Percentiles rank a stretch among this genome's conserved stretches.
Conservation (phyloP, 2,797 vertebrate species). For the Cirrhinus mrigala region DNA sequence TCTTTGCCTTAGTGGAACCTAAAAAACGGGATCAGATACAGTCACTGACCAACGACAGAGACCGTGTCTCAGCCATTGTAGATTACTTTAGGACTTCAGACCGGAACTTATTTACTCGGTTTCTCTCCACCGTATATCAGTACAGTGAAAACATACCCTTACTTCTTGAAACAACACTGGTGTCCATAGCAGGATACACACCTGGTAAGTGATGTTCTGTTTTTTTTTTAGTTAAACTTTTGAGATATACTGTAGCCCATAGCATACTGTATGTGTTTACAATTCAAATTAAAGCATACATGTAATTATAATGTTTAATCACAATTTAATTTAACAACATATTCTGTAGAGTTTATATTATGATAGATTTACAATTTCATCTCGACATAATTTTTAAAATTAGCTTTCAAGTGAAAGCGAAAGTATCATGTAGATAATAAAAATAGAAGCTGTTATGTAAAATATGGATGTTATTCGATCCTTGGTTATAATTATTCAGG, state of each 20-base stretch:
- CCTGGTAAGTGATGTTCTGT: conserved; percentile 34
- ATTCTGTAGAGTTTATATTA: neutral
- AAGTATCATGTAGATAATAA: conserved; percentile 29
- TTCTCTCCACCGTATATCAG: conserved; percentile 80
- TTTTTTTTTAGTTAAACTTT: neutral
- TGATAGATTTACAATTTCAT: neutral
- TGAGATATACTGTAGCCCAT: neutral
- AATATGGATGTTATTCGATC: neutral
- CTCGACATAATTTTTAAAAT: neutral
- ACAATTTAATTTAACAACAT: neutral
- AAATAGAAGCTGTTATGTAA: neutral
- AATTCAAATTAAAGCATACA: neutral
- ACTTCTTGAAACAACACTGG: conserved; percentile 80
- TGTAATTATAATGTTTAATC: neutral
- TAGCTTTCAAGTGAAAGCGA: conserved; percentile 57
- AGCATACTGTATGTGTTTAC: neutral
- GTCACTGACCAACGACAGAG: neutral
- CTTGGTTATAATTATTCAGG: conserved; percentile 7
- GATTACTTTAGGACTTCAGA: conserved; percentile 67
- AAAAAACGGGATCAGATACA: conserved; percentile 3
- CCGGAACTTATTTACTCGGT: conserved; percentile 71
- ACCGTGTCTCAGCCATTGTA: conserved; percentile 69
- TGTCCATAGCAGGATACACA: conserved; percentile 76
- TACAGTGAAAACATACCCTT: conserved; percentile 82
- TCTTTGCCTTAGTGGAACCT: conserved; percentile 69